Conservation (phyloP, 2,797 vertebrate species). For the Danio choprae region DNA sequence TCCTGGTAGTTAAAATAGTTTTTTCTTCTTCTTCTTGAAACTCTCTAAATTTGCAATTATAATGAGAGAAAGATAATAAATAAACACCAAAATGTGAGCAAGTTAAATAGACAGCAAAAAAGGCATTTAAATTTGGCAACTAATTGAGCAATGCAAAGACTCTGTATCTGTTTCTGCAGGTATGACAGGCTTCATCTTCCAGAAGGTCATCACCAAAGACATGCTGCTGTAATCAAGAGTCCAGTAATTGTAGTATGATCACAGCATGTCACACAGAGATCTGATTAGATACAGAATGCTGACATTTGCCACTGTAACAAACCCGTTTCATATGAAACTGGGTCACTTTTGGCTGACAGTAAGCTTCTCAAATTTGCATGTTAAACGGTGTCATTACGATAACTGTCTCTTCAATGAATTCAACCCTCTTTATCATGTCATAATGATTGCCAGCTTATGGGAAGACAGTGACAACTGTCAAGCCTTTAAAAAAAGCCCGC, state of each 20-base stretch:
- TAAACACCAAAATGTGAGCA: not conserved
- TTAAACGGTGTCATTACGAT: slow-evolving; percentile 33
- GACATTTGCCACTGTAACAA: slow-evolving; percentile 21
- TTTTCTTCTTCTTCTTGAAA: not conserved
- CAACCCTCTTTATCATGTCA: not conserved
- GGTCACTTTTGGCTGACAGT: slow-evolving; percentile 26
- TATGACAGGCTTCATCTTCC: slow-evolving; percentile 9
- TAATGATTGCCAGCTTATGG: slow-evolving; percentile 31
- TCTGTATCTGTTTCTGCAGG: slow-evolving; percentile 2
- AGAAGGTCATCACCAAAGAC: slow-evolving; percentile 15
- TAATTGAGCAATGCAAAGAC: not conserved
- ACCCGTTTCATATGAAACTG: slow-evolving; percentile 21
- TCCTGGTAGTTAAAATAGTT: not conserved
- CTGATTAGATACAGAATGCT: slow-evolving; percentile 17
- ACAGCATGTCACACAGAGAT: slow-evolving; percentile 28
- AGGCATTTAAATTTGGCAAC: not conserved
- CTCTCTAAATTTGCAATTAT: not conserved
- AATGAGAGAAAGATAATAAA: not conserved
- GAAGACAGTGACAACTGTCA: not conserved
- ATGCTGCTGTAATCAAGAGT: slow-evolving; percentile 19
- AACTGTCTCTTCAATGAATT: slow-evolving; percentile 37
- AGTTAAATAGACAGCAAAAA: not conserved
- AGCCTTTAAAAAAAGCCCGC: not conserved
- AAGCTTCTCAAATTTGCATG: slow-evolving; percentile 38
- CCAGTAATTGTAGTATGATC: slow-evolving; percentile 21